Base-by-base conservation (phyloP, 1,140 invertebrate species). In the Anastrepha ludens region DNA sequence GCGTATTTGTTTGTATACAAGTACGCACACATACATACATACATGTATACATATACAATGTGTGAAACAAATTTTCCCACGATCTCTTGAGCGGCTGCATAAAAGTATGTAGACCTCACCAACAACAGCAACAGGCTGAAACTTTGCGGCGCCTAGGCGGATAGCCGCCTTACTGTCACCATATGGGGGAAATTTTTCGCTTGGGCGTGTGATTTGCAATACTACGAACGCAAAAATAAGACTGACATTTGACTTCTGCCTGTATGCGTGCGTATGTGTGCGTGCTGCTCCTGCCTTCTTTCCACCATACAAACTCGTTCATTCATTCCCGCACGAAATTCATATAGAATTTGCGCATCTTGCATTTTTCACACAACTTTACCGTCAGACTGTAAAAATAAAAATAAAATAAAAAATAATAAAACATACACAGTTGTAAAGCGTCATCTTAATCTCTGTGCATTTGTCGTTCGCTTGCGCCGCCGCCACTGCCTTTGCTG, bases 301-400 rank as follows among this genome's bases (percentile, higher is more conserved):
- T 29, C 29, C 29, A 29, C 29, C 1, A 29, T 29, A 0, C 29
- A 29, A 55, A 55, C 11, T 55, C 11, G 11, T 11, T 8, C 50
- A 55, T 55, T 55, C 11, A 55, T 55, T 55, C 50, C 11, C 50
- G 50, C 50, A 55, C 50, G 11, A 55, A 74, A 74, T 74, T 74
- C 39, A 47, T 74, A 47, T 74, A 41, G 67, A 74, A 74, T 74
- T 74, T 39, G 67, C 67, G 44, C 67, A 74, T 74, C 50, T 74
- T 39, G 67, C 67, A 74, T 39, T 74, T 74, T 74, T 74, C 67
- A 74, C 81, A 86, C 85, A 86, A 41, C 29, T 44, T 41, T 58
- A 55, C 9, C 39, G 39, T 55, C 85, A 55, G 29, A 13, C 15
- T 74, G 2, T 29, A 59, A 39, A n/a, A 85, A 85, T 6, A 17